Percentiles rank a stretch among this genome's conserved stretches.
Conservation (phyloP, 1,140 invertebrate genomes). For the Camponotus pennsylvanicus region DNA sequence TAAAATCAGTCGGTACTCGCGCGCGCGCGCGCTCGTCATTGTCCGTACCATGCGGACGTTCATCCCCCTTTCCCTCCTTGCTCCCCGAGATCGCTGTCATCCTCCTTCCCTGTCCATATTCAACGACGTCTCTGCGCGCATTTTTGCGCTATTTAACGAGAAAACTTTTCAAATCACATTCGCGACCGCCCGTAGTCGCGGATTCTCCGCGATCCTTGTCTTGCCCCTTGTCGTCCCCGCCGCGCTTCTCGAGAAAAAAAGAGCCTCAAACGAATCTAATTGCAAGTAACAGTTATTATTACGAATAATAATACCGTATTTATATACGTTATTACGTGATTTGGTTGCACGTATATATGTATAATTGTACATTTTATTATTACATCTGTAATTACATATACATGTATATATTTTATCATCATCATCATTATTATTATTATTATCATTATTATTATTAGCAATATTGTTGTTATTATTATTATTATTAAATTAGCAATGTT, state of each 20-base stretch:
- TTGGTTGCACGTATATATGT: neutral
- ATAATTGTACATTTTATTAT: neutral
- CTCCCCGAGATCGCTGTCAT: constrained; percentile 36
- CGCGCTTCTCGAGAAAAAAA: neutral
- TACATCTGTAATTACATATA: too few species aligned
- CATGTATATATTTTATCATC: too few species aligned
- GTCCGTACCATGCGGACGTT: constrained; percentile 54
- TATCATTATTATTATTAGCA: too few species aligned
- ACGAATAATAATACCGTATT: neutral
- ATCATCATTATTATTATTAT: too few species aligned
- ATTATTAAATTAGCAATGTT: too few species aligned
- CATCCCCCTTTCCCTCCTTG: neutral
- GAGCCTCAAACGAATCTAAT: neutral
- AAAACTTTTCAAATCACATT: constrained; percentile 84
- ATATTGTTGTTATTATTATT: too few species aligned
- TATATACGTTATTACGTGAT: neutral
- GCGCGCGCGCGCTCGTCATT: constrained; percentile 66
- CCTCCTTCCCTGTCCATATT: constrained; percentile 54
- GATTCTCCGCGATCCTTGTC: neutral
- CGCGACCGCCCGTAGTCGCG: neutral
- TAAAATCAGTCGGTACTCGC: constrained; percentile 76
- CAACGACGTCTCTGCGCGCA: constrained; percentile 58
- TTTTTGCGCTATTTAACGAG: constrained; percentile 82
- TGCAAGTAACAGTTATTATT: neutral
- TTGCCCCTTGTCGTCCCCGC: neutral